Conservation (phyloP, 1,140 invertebrate species). For the Drosophila fuyamai region DNA sequence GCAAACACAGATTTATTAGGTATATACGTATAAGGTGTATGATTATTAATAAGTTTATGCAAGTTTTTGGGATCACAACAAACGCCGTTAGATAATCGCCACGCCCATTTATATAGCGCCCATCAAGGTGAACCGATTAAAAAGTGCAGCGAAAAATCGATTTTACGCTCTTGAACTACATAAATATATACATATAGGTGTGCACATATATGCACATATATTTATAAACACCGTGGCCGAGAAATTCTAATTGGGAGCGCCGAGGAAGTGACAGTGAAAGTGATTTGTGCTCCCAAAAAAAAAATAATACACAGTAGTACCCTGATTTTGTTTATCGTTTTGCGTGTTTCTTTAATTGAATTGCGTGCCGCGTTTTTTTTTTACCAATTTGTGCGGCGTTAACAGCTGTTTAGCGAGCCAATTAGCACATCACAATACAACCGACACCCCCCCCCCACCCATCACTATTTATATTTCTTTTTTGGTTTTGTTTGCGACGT, state of each 20-base stretch:
- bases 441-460: background rate
- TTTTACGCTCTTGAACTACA: slow-evolving; percentile 62
- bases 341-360: slow-evolving; percentile 68
- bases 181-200: background rate
- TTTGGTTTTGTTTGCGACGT: slow-evolving; percentile 24
- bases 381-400: slow-evolving; percentile 21
- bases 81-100: slow-evolving; percentile 56
- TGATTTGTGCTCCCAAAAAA: slow-evolving; percentile 52
- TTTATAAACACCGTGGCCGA: slow-evolving; percentile 14
- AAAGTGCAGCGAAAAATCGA: slow-evolving; percentile 59
- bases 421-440: slow-evolving; percentile 29
- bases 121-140: slow-evolving; percentile 29
- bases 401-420: slow-evolving; percentile 56
- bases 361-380: slow-evolving; percentile 48
- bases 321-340: slow-evolving; percentile 45
- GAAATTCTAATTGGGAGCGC: slow-evolving; percentile 35
- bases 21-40: slow-evolving; percentile 26
- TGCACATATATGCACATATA: too few relatives aligned
- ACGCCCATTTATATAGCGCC: background rate
- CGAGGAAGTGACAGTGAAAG: slow-evolving; percentile 36
- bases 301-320: slow-evolving; percentile 3
- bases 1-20: slow-evolving; percentile 18
- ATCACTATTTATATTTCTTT: slow-evolving; percentile 5
- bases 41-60: slow-evolving; percentile 74
- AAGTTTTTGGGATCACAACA: slow-evolving; percentile 42